Evolutionary conservation across 2,797 vertebrate species (phyloP).

Genomic region (Parauchenoglanis ngamensis): DNA sequence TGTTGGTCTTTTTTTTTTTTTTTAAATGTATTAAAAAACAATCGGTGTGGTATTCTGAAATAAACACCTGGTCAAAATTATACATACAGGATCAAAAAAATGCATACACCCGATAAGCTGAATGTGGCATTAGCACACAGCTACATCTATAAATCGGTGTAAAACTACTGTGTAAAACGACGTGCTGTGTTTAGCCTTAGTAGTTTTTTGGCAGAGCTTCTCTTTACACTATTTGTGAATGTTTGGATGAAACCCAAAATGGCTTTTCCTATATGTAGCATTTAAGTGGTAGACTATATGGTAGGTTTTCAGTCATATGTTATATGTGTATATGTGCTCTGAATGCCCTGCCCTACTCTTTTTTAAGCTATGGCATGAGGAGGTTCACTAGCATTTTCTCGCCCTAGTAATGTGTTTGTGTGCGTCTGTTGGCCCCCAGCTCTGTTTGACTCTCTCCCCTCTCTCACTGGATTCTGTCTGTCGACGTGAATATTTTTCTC

Average conservation of each 20-base stretch:
- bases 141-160: too few relatives aligned
- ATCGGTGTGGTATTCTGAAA: too few relatives aligned
- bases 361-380: neutral
- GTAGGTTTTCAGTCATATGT: neutral
- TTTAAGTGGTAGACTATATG: neutral
- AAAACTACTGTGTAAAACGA: neutral
- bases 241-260: neutral
- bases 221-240: neutral
- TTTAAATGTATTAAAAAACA: too few relatives aligned
- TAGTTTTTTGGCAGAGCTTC: neutral
- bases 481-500: conserved; percentile 74
- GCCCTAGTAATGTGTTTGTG: conserved; percentile 58
- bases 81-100: too few relatives aligned
- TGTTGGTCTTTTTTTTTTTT: too few relatives aligned
- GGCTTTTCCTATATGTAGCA: neutral
- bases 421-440: conserved; percentile 73
- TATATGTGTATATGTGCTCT: neutral
- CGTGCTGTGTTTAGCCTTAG: neutral
- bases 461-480: conserved; percentile 67
- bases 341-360: neutral
- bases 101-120: neutral
- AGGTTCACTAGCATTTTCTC: conserved; percentile 35
- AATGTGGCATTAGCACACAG: neutral
- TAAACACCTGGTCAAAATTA: too few relatives aligned
- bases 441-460: conserved; percentile 66